Percentiles rank a stretch among this genome's conserved stretches.
phyloP scores from a whole-genome alignment of 64 coral and sea anemone genomes.

The Catalaphyllia jardinei region DNA sequence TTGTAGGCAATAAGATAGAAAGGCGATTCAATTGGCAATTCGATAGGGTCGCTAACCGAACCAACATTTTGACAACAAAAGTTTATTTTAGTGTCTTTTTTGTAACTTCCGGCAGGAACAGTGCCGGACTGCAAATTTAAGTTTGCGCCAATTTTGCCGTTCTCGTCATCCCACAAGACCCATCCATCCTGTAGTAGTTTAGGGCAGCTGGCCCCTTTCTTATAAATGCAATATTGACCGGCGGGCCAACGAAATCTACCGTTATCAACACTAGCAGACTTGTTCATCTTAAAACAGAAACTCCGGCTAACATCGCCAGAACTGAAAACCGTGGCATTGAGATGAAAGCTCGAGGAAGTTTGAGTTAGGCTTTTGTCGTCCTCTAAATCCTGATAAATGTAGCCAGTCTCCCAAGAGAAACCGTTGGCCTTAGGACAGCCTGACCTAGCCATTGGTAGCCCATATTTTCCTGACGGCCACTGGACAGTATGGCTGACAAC shows the following conservation, averaged over 20 bases:
- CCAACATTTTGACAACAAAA: conserved; percentile 65
- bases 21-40: conserved; percentile 47
- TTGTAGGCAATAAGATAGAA: conserved; percentile 70
- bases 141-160: not conserved
- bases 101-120: conserved; percentile 43
- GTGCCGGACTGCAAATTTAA: not conserved
- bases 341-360: conserved; percentile 38
- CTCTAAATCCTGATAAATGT: conserved; percentile 42
- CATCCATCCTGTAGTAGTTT: conserved; percentile 41
- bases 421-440: conserved; percentile 33
- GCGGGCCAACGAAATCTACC: conserved; percentile 59
- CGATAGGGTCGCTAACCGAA: conserved; percentile 31
- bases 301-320: conserved; percentile 31
- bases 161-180: conserved; percentile 66
- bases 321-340: not conserved
- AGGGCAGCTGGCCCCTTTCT: conserved; percentile 51
- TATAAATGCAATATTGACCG: conserved; percentile 70
- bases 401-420: conserved; percentile 48
- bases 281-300: conserved; percentile 69
- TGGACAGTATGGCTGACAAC: not conserved
- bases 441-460: conserved; percentile 46
- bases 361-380: not conserved
- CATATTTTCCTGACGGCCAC: conserved; percentile 56
- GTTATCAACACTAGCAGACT: not conserved
- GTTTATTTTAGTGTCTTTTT: conserved; percentile 54